Evolutionary conservation across 2,113 vertebrate species (phyloP).

Genomic region (Charadrius vociferus): DNA sequence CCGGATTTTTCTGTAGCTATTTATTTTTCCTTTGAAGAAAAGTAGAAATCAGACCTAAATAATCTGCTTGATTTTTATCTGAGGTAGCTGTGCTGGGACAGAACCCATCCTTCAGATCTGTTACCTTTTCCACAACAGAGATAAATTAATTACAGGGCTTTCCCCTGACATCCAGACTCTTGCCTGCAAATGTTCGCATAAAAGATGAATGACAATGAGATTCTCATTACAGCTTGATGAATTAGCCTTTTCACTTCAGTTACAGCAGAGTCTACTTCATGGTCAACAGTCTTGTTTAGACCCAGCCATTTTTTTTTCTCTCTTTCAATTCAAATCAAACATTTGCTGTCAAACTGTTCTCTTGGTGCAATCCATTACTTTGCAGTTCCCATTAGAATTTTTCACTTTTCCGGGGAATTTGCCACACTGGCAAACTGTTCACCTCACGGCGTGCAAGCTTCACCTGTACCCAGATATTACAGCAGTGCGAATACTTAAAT

Average conservation of each 20-base stretch:
- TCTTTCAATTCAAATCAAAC: not conserved
- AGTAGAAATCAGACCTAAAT: not conserved
- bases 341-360: too few species aligned
- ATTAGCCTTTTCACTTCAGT: conserved; percentile 51
- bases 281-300: conserved; percentile 27
- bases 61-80: conserved; percentile 25
- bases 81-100: conserved; percentile 28
- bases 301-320: not conserved
- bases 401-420: not conserved
- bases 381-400: not conserved
- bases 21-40: not conserved
- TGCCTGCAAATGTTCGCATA: conserved; percentile 39
- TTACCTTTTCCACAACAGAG: conserved; percentile 50
- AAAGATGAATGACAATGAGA: conserved; percentile 61
- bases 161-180: conserved; percentile 33
- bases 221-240: conserved; percentile 54
- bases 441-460: not conserved
- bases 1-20: not conserved
- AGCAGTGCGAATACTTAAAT: not conserved
- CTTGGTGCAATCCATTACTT: not conserved
- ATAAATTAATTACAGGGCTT: conserved; percentile 60
- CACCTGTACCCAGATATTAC: rapidly evolving
- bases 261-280: conserved; percentile 25
- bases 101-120: conserved; percentile 6
- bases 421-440: not conserved